Percentiles rank a stretch among this genome's conserved stretches.
Conservation (phyloP, 2,113 vertebrate genomes). For the Chrysochloris asiatica region DNA sequence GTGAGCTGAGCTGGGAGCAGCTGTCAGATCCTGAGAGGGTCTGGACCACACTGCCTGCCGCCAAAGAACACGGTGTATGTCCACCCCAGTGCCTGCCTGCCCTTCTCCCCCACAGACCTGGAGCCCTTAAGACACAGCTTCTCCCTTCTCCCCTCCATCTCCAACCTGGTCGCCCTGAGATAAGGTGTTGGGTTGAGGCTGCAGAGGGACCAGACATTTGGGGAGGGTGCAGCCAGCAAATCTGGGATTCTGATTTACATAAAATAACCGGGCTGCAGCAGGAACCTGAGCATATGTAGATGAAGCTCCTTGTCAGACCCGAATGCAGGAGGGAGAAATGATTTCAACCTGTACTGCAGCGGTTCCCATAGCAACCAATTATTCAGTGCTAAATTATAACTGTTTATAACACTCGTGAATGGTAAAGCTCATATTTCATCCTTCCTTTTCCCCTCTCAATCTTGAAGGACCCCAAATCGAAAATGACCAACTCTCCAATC, state of each 20-base stretch:
- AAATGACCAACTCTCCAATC: conserved; percentile 1
- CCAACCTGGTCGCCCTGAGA: neutral
- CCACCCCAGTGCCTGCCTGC: neutral
- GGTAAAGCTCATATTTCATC: conserved; percentile 73
- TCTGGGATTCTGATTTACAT: conserved; percentile 51
- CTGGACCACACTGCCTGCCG: neutral
- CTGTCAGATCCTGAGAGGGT: neutral
- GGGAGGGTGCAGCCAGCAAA: neutral
- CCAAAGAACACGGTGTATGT: neutral
- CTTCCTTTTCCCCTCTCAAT: conserved; percentile 58
- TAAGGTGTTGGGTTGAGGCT: neutral
- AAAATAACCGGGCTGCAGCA: conserved; percentile 62
- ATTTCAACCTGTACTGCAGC: conserved; percentile 85
- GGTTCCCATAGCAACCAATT: conserved; percentile 87
- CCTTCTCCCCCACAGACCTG: accelerated
- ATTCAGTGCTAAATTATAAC: conserved; percentile 86
- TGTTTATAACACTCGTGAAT: conserved; percentile 80
- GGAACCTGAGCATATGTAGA: conserved; percentile 79
- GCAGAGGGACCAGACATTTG: neutral
- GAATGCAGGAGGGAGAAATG: conserved; percentile 79
- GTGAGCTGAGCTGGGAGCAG: neutral
- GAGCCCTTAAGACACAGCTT: neutral
- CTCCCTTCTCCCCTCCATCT: neutral
- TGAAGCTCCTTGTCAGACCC: conserved; percentile 81
- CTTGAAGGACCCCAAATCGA: conserved; percentile 43